These are phyloP conservation scores for Neomicropteryx cornuta DNA, from an alignment of 1,140 invertebrate species.

Conservation along the genomic window DNA sequence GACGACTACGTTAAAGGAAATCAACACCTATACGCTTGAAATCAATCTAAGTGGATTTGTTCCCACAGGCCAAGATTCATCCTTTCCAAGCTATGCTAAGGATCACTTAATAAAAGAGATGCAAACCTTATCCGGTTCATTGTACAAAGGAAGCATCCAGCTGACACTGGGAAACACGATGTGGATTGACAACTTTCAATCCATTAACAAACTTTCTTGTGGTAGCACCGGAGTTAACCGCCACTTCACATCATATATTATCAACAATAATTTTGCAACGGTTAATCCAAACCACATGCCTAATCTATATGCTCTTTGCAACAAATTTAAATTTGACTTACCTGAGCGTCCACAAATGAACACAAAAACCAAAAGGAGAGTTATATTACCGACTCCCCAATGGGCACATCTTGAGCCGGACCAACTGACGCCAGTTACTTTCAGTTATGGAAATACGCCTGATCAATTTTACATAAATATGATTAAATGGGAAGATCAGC, in stretches of 20 bases:
- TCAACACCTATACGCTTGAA: slow-evolving; percentile 22
- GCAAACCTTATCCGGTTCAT: too few relatives aligned
- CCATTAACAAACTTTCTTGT: slow-evolving; percentile 3
- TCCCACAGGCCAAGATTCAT: slow-evolving; percentile 28
- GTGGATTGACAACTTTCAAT: slow-evolving; percentile 20
- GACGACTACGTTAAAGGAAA: slow-evolving; percentile 25
- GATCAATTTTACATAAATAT: slow-evolving; percentile 25
- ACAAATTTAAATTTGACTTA: slow-evolving; percentile 4
- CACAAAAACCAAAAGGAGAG: too few relatives aligned
- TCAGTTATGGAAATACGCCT: slow-evolving; percentile 21
- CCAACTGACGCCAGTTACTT: slow-evolving; percentile 21
- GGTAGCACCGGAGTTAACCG: slow-evolving; percentile 4
- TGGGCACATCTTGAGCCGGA: slow-evolving; percentile 32
- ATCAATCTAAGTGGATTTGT: slow-evolving; percentile 27
- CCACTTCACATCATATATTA: slow-evolving; percentile 7
- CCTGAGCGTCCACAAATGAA: slow-evolving; percentile 2
- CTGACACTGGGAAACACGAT: slow-evolving; percentile 27
- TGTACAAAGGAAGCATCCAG: too few relatives aligned
- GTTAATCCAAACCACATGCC: slow-evolving; percentile 9
- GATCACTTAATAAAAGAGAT: slow-evolving; percentile 21
- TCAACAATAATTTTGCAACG: slow-evolving; percentile 4
- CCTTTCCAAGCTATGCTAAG: slow-evolving; percentile 23
- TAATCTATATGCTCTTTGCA: slow-evolving; percentile 6
- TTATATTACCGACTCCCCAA: slow-evolving; percentile 13
- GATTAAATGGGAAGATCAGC: slow-evolving; percentile 23